Evolutionary conservation across 2,113 vertebrate genomes (phyloP), one percentile per base, ranked within the genome.

Genomic region (Condylura cristata): DNA sequence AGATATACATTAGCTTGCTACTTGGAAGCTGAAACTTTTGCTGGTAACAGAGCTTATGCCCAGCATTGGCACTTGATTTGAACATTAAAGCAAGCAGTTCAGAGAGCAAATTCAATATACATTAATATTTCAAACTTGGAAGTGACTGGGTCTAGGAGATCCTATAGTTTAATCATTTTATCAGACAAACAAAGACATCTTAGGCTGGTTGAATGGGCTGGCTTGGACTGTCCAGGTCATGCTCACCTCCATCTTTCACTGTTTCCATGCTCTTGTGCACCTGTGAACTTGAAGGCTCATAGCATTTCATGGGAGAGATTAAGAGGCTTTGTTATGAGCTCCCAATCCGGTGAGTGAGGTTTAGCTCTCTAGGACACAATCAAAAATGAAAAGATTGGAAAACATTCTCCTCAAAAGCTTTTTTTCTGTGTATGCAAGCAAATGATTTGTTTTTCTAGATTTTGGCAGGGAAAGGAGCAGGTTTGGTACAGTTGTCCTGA

Each of bases 341-440:
- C 61, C 39, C 68, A 65, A 78, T 74, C 1, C 58, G 79, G 3
- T 60, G 44, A 63, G 37, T 24, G 70, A 20, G 5, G 46, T 87
- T 79, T 70, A 48, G 83, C 85, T 94, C n/a, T 79, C 22, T 72
- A 70, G 86, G 3, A 11, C n/a, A 18, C 14, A 39, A 74, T 87
- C 70, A 74, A 75, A 93, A 91, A 96, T 93, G 75, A 70, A 79
- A 92, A 82, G 14, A 86, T 32, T 34, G 11, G 24, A 66, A 22
- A 22, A 3, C 53, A n/a, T 8, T 56, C 10, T 1, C 8, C 17
- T 56, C 28, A 9, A 48, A 48, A 1, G 0, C 37, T 37, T 41
- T 76, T 71, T 39, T 75, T 58, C 8, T 70, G 2, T 82, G 41
- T 30, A 30, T 37, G 32, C 7, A 88, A 85, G 17, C 56, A 81